These are phyloP conservation scores for Xenus cinereus DNA, from an alignment of 2,113 vertebrate genomes.

Conservation along the genomic window DNA sequence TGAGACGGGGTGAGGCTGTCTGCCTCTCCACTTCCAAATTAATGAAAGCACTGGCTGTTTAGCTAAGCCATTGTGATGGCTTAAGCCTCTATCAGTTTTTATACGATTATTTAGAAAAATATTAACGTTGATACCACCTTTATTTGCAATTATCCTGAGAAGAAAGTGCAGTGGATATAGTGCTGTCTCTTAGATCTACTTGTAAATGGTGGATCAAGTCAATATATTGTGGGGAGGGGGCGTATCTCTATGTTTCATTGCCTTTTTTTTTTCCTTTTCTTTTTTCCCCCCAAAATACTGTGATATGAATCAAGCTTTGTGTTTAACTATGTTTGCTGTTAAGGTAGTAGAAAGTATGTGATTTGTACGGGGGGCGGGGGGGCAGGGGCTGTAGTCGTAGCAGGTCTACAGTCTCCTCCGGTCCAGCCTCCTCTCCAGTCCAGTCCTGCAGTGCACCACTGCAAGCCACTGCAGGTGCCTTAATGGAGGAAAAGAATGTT, in stretches of 20 bases:
- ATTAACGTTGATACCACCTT: not conserved
- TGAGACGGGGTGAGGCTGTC: not conserved
- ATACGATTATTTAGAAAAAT: not conserved
- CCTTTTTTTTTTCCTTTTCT: not conserved
- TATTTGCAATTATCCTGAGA: not conserved
- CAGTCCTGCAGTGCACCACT: not conserved
- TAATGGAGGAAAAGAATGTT: not conserved
- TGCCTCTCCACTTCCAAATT: not conserved
- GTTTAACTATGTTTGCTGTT: slow-evolving; percentile 38
- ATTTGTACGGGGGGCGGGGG: not conserved
- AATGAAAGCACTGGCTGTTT: not conserved
- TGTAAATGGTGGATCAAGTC: not conserved
- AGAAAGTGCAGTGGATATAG: not conserved
- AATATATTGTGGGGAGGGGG: not conserved
- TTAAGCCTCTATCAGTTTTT: not conserved
- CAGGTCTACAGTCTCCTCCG: not conserved
- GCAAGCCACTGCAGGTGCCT: not conserved
- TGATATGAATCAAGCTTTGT: not conserved
- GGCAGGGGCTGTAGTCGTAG: not conserved
- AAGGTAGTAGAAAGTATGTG: not conserved
- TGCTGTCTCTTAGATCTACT: not conserved
- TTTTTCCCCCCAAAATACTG: not conserved
- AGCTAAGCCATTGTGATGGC: not conserved
- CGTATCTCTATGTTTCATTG: not conserved
- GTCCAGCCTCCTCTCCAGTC: not conserved